Percentiles rank a stretch among this genome's conserved stretches.
These are phyloP conservation scores for Manacus vitellinus DNA, from an alignment of 2,113 vertebrate species.

Conservation along the genomic window DNA sequence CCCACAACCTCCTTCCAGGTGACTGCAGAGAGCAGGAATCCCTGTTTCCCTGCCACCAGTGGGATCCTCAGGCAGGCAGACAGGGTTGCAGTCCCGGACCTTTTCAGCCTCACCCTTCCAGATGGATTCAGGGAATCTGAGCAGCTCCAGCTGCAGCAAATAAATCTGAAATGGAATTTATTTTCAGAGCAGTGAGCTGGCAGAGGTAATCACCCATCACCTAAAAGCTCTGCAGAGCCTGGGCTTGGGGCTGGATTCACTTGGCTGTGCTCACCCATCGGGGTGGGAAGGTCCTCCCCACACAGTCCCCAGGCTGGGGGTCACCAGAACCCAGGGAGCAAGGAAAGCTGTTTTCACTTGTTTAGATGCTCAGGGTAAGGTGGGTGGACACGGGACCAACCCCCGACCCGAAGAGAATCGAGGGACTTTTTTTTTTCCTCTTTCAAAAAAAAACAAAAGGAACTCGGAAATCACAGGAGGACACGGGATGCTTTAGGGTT, in stretches of 20 bases:
- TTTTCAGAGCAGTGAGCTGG: background rate
- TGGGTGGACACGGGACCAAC: fast-evolving
- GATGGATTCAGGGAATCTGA: background rate
- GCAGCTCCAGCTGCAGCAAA: background rate
- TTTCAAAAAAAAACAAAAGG: background rate
- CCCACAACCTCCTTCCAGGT: background rate
- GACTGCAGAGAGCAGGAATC: background rate
- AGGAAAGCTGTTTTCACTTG: background rate
- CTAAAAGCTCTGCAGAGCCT: background rate
- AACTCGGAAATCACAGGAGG: background rate
- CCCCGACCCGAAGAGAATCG: background rate
- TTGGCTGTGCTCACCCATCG: background rate
- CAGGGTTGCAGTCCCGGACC: background rate
- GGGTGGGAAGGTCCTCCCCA: background rate
- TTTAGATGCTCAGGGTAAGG: background rate
- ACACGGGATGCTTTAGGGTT: background rate
- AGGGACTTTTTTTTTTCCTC: fast-evolving
- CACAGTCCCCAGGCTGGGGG: background rate
- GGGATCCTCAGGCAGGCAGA: background rate
- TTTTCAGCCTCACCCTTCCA: background rate
- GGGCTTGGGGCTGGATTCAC: background rate
- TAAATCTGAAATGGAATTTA: background rate
- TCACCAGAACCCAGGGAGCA: background rate
- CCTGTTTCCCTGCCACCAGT: background rate
- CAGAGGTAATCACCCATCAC: background rate